Evolutionary conservation across 2,113 vertebrate species (phyloP).

Genomic region (Corythaeola cristata): DNA sequence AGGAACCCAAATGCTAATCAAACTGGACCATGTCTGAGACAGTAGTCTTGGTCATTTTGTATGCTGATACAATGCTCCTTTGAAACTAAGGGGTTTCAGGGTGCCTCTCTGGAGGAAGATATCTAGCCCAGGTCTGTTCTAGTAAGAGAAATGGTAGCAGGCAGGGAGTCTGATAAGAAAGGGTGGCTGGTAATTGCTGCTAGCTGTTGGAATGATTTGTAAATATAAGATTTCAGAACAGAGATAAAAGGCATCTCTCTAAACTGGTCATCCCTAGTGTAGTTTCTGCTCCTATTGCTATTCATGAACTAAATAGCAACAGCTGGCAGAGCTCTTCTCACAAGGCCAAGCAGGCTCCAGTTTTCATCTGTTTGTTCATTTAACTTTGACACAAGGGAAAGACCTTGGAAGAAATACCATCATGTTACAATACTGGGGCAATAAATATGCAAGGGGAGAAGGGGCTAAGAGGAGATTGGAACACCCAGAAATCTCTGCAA

Average conservation of each 20-base stretch:
- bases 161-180: background rate
- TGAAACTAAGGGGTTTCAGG: background rate
- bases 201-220: background rate
- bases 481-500: background rate
- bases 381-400: background rate
- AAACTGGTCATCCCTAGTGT: background rate
- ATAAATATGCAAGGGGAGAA: background rate
- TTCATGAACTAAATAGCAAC: background rate
- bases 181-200: background rate
- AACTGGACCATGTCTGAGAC: background rate
- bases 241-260: background rate
- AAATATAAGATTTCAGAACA: background rate
- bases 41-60: background rate
- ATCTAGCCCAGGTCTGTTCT: background rate
- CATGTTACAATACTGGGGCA: background rate
- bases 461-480: background rate
- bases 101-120: background rate
- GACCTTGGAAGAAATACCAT: background rate
- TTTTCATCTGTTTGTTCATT: background rate
- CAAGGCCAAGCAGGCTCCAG: background rate
- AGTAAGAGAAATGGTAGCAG: background rate
- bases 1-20: background rate
- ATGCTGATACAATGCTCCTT: background rate
- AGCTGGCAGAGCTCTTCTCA: background rate
- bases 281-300: background rate